Evolutionary conservation across 1,140 invertebrate species (phyloP).

Genomic region (Plutomurus gul): DNA sequence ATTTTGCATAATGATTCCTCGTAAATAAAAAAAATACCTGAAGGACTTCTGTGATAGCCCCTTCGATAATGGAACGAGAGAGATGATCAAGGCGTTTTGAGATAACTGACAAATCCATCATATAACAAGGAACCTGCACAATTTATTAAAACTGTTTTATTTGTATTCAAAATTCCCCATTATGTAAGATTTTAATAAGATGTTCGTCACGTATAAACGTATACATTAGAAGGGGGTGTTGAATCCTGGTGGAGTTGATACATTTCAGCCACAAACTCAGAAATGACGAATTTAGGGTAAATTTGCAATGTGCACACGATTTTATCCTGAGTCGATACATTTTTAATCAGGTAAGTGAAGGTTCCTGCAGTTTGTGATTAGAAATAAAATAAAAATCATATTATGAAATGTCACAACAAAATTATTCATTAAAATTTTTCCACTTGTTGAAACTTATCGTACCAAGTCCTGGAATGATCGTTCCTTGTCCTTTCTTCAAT

Average conservation of each 20-base stretch:
- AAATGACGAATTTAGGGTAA: background rate
- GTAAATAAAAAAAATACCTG: background rate
- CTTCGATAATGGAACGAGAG: slow-evolving; percentile 30
- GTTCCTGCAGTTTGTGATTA: background rate
- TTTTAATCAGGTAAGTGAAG: background rate
- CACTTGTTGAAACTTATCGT: background rate
- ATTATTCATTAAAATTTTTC: background rate
- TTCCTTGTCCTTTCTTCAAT: background rate
- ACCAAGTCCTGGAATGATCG: slow-evolving; percentile 30
- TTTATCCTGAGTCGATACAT: background rate
- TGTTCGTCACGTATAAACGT: background rate
- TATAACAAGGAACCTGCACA: background rate
- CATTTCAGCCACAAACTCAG: background rate
- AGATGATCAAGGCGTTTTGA: background rate
- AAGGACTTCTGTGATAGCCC: slow-evolving; percentile 40
- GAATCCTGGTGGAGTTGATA: background rate
- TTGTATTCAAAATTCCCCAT: background rate
- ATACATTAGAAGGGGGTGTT: background rate
- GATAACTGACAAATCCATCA: background rate
- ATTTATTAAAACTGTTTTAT: background rate
- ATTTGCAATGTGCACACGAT: background rate
- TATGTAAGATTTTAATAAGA: background rate
- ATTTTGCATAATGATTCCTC: background rate
- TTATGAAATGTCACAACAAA: background rate
- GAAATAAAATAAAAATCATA: background rate